Conservation (phyloP, 2,888 invertebrate genomes). For the Anoplius nigerrimus region DNA sequence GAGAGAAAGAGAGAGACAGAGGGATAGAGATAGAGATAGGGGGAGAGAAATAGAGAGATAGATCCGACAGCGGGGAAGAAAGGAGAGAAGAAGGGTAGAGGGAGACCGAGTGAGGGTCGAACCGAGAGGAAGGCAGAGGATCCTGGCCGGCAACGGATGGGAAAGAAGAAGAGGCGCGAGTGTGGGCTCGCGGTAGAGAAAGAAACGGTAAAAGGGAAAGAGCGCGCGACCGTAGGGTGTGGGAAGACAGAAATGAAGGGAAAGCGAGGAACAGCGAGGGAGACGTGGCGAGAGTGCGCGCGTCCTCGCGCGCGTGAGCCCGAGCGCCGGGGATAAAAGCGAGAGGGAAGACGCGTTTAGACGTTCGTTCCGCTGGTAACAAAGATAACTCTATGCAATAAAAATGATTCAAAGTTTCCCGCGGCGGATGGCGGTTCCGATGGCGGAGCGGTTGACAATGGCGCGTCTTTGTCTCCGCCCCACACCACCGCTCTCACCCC, state of each 20-base stretch:
- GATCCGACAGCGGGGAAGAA: constrained; percentile 32
- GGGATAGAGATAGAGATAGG: too few species aligned
- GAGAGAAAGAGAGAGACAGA: constrained; percentile 46
- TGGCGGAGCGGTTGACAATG: constrained; percentile 74
- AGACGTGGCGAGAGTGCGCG: constrained; percentile 49
- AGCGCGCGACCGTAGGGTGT: constrained; percentile 26
- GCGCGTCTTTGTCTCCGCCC: constrained; percentile 73
- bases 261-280: constrained; percentile 49
- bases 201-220: constrained; percentile 44
- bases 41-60: constrained; percentile 59
- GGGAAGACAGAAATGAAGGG: constrained; percentile 40
- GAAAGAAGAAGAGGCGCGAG: constrained; percentile 57
- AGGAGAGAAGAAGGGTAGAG: constrained; percentile 54
- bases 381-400: constrained; percentile 76
- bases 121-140: too few species aligned
- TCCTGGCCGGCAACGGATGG: constrained; percentile 39
- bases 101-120: constrained; percentile 33
- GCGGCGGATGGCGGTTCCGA: constrained; percentile 75
- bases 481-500: constrained; percentile 54
- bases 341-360: constrained; percentile 71
- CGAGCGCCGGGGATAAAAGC: constrained; percentile 54
- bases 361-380: constrained; percentile 74
- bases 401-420: constrained; percentile 76
- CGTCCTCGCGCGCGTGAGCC: too few species aligned
- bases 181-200: constrained; percentile 53